Base-by-base conservation (phyloP, 2,888 invertebrate genomes). In the Idaea aversata region DNA sequence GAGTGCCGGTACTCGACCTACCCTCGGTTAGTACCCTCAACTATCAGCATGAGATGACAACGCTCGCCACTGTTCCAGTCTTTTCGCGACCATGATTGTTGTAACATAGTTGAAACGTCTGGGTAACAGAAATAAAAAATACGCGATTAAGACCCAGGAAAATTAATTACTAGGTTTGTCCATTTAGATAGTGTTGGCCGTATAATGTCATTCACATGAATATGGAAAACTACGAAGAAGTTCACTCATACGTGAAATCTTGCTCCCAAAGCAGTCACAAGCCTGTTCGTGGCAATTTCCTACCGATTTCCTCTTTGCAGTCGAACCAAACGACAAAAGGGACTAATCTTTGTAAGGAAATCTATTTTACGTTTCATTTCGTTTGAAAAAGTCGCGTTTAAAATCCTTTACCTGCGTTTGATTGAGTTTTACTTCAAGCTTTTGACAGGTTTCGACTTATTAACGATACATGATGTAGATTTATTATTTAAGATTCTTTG, bases 331-430 rank as follows among this genome's bases (percentile, higher is more conserved):
- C 84, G 83, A 87, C 87, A 90, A 89, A 88, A 85, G 86, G 78
- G 83, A 81, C 83, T 88, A 88, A 90, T 90, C 87, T 85, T 75
- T 83, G 82, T 77, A 84, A 86, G 86, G 85, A 90, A 89, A 85
- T 87, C 85, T 82, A 88, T 91, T 91, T 86, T 81, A 86, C 85
- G 85, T 84, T 87, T 86, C 85, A 89, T 86, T 89, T 83, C 83
- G 79, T 83, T 74, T 74, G 60, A 36, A 38, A 58, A 65, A 57
- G 65, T 66, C 59, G 34, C 57, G 47, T 63, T 67, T 7, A 47
- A 47, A 47, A 25, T 7, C 10, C 10, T 47, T 47, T 47, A 47
- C 47, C 47, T 47, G 47, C 10, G 10, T 47, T 47, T 47, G 47
- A 47, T 47, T 47, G 47, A 47, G 7, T 47, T 47, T 36, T 36